A percentile compares a stretch with the other conserved stretches of the same genome.
Conservation (phyloP, 2,888 invertebrate genomes). For the Baronia brevicornis region DNA sequence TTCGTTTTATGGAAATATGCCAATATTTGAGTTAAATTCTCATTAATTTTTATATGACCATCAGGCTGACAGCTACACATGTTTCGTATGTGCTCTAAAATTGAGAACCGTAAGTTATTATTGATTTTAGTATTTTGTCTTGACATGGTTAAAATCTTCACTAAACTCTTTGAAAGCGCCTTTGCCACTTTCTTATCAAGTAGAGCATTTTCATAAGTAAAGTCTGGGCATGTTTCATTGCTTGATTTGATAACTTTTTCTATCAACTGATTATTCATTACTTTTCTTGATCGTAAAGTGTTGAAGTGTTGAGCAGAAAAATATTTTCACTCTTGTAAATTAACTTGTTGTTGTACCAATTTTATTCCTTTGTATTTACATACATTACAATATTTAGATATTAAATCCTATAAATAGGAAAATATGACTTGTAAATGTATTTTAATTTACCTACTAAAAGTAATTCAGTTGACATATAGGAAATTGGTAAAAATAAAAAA, state of each 20-base stretch:
- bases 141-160: constrained; percentile 46
- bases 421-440: too few species aligned
- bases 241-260: constrained; percentile 46
- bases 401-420: too few species aligned
- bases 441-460: too few species aligned
- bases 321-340: too few species aligned
- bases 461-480: too few species aligned
- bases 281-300: constrained; percentile 9
- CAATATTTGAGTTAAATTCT: constrained; percentile 36
- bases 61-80: constrained; percentile 44
- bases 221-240: constrained; percentile 38
- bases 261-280: constrained; percentile 51
- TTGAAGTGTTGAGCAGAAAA: too few species aligned
- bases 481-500: too few species aligned
- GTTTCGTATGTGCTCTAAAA: constrained; percentile 50
- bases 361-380: too few species aligned
- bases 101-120: constrained; percentile 39
- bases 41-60: constrained; percentile 42
- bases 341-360: too few species aligned
- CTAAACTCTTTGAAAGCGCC: constrained; percentile 49
- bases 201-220: constrained; percentile 48
- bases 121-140: constrained; percentile 38
- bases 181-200: constrained; percentile 48
- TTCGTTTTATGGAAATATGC: constrained; percentile 35
- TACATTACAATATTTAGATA: too few species aligned